A percentile compares a stretch with the other conserved stretches of the same genome.
Conservation (phyloP, 2,113 vertebrate genomes). For the Phaethornis superciliosus region DNA sequence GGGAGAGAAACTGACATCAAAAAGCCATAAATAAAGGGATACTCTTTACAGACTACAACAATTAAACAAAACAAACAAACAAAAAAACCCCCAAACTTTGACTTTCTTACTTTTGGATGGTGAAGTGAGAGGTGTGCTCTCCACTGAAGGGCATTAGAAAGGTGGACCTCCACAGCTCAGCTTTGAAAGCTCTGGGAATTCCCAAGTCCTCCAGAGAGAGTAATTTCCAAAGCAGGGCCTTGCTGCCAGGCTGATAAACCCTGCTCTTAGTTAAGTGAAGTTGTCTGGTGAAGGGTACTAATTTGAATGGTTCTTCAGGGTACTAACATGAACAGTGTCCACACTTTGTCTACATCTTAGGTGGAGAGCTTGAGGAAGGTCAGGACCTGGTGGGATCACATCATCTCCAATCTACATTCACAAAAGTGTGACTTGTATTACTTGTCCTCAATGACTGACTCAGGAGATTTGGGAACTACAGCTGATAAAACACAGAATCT, state of each 20-base stretch:
- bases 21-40: not conserved
- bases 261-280: not conserved
- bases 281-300: not conserved
- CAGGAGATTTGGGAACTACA: not conserved
- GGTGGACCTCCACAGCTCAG: not conserved
- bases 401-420: not conserved
- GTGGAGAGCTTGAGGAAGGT: not conserved
- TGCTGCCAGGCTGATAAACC: not conserved
- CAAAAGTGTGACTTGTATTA: not conserved
- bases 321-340: not conserved
- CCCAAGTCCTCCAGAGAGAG: not conserved
- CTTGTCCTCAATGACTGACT: not conserved
- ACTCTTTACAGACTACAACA: not conserved
- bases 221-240: not conserved
- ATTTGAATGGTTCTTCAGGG: not conserved
- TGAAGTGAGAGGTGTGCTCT: not conserved
- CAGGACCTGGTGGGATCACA: not conserved
- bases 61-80: not conserved
- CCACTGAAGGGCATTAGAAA: not conserved
- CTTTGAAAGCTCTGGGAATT: not conserved
- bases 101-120: not conserved
- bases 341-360: not conserved
- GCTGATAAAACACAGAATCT: not conserved
- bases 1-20: not conserved
- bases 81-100: not conserved